phyloP scores from a whole-genome alignment of 2,888 invertebrate genomes.

The Rambutsinella grinnellia region DNA sequence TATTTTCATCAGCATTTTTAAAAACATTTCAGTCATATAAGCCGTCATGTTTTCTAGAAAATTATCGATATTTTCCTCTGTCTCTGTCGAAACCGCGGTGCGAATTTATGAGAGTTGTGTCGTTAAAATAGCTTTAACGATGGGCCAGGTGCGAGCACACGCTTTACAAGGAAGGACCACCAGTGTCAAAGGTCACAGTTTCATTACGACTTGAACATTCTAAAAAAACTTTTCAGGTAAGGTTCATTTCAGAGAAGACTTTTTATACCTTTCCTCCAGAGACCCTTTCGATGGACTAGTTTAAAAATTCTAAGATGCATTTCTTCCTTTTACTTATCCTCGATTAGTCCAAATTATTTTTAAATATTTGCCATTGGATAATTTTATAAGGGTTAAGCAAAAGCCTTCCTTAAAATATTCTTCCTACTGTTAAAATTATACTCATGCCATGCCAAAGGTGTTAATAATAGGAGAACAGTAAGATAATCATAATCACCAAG shows the following conservation, averaged over 20 bases:
- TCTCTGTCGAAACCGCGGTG: constrained; percentile 60
- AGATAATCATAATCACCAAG: too few species aligned
- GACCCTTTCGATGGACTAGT: too few species aligned
- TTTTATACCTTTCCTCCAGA: too few species aligned
- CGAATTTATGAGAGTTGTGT: constrained; percentile 65
- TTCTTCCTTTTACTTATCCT: constrained; percentile 25
- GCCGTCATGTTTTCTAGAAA: constrained; percentile 26
- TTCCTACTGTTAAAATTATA: too few species aligned
- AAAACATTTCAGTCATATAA: neutral
- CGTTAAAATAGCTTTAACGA: constrained; percentile 66
- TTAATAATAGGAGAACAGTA: constrained; percentile 29
- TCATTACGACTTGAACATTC: constrained; percentile 57
- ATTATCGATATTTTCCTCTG: neutral
- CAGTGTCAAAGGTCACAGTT: constrained; percentile 62
- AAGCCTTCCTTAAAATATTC: too few species aligned
- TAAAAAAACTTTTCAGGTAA: neutral
- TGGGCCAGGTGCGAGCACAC: constrained; percentile 66
- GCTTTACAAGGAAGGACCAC: constrained; percentile 64
- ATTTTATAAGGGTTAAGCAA: too few species aligned
- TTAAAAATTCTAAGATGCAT: constrained; percentile 6
- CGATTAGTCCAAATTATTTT: too few species aligned
- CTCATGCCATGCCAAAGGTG: constrained; percentile 19
- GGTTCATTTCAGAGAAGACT: too few species aligned
- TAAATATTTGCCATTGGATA: too few species aligned
- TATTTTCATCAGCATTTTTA: too few species aligned